Percentiles rank a stretch among this genome's conserved stretches.
These are phyloP conservation scores for Amphiprion ocellaris DNA, from an alignment of 2,113 vertebrate species.

Conservation along the genomic window DNA sequence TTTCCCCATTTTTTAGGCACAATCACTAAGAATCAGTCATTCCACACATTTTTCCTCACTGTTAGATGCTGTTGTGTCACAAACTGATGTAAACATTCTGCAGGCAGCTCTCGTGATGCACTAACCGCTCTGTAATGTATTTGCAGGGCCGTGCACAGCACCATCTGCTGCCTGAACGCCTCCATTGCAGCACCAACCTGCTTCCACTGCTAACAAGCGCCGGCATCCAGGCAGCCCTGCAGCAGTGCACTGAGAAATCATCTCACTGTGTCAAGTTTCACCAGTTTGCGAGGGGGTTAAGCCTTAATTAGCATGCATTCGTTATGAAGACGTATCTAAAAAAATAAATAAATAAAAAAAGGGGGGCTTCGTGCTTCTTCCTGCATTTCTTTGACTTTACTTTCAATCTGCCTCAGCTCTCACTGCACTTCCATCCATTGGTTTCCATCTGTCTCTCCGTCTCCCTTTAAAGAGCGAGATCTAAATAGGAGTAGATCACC, in stretches of 20 bases:
- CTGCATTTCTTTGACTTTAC: conserved; percentile 31
- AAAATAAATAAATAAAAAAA: neutral
- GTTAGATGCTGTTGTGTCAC: too few relatives aligned
- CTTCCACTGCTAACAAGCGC: conserved; percentile 34
- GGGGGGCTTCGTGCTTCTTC: conserved; percentile 16
- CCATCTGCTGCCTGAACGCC: conserved; percentile 79
- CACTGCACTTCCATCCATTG: conserved; percentile 24
- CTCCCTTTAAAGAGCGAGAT: conserved; percentile 72
- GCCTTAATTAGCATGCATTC: conserved; percentile 67
- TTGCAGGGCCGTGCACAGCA: conserved; percentile 60
- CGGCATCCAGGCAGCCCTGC: conserved; percentile 31
- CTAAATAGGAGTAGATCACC: conserved; percentile 78
- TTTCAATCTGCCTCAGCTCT: conserved; percentile 21
- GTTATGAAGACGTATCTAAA: conserved; percentile 59
- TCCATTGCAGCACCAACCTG: conserved; percentile 54
- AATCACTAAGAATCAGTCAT: too few relatives aligned
- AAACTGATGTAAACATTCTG: too few relatives aligned
- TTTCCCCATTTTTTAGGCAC: too few relatives aligned
- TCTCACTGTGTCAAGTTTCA: conserved; percentile 58
- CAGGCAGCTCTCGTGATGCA: too few relatives aligned
- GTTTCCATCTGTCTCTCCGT: conserved; percentile 59
- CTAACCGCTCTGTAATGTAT: too few relatives aligned
- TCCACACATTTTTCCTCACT: too few relatives aligned
- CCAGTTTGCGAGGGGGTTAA: conserved; percentile 34
- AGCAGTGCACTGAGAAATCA: conserved; percentile 45